Evolutionary conservation across 1,140 invertebrate species (phyloP), one percentile per base, ranked within the genome.

Genomic region (Nebria ingens): DNA sequence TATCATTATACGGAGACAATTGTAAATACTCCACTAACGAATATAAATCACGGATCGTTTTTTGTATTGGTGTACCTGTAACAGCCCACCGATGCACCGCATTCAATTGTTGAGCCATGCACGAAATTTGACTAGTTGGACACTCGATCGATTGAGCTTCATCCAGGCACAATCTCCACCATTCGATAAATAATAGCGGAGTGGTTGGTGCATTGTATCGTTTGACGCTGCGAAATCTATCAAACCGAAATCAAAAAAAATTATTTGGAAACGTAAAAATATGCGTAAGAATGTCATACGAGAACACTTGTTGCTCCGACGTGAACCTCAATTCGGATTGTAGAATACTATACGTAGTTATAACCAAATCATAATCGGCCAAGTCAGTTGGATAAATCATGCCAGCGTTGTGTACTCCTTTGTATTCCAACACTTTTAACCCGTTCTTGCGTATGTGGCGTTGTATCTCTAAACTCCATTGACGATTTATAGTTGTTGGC

Each of bases 91-190:
- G 74, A 69, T 86, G 79, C 4, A 79, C 62, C 2, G 80, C 78
- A 17, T 64, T 64, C 19, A 88, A 63, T 60, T 75, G 66, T 15
- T 73, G 64, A 0, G 83, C 84, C 83, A 91, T 85, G 60, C 76
- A 71, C 1, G 83, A 78, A 0, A 76, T 70, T 60, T 74, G 71
- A 22, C 74, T 75, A 2, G 77, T 73, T 1, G 76, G 72, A 57
- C 74, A 74, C 68, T 89, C 87, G 1, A 89, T 85, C 77, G 88
- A 87, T 72, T 91, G 88, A 34, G 86, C 87, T 74, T 91, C 88
- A 73, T 91, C 88, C 12, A 91, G 70, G 66, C 85, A 87, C 20
- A 89, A 72, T 38, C 88, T 74, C 86, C 86, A 90, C 84, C 85
- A 91, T 51, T 83, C 68, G 0, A 91, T 73, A 63, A 78, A 76